phyloP scores from a whole-genome alignment of 1,140 invertebrate genomes.

The Aphidius ervi region DNA sequence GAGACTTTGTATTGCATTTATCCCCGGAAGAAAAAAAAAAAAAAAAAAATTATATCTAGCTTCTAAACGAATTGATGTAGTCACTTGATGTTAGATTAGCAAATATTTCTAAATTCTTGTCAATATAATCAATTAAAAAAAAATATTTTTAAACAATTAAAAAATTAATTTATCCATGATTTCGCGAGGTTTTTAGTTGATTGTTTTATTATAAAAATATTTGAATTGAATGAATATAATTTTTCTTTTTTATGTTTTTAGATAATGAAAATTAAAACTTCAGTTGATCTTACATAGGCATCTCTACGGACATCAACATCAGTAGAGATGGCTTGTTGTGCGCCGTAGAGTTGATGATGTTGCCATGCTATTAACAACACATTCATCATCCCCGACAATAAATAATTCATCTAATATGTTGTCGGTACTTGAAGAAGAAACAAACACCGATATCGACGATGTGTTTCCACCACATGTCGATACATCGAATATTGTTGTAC shows the following conservation, averaged over 20 bases:
- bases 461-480: constrained; percentile 71
- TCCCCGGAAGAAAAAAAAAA: no score
- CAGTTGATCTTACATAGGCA: constrained; percentile 47
- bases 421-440: constrained; percentile 63
- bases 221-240: not conserved
- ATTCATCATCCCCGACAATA: constrained; percentile 37
- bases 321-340: constrained; percentile 33
- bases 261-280: constrained; percentile 50
- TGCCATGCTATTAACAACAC: constrained; percentile 43
- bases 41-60: no score
- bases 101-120: no score
- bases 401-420: constrained; percentile 46
- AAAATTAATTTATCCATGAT: not conserved
- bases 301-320: constrained; percentile 20
- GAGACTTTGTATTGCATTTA: no score
- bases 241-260: constrained; percentile 25
- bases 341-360: constrained; percentile 32
- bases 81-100: no score
- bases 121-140: no score
- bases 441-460: constrained; percentile 62
- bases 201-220: not conserved
- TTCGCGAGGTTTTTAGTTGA: no score
- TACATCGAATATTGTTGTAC: constrained; percentile 63
- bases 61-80: no score
- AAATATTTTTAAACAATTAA: no score